Base-by-base conservation (phyloP, 2,113 vertebrate species). In the Cryptoleucopteryx plumbea region DNA sequence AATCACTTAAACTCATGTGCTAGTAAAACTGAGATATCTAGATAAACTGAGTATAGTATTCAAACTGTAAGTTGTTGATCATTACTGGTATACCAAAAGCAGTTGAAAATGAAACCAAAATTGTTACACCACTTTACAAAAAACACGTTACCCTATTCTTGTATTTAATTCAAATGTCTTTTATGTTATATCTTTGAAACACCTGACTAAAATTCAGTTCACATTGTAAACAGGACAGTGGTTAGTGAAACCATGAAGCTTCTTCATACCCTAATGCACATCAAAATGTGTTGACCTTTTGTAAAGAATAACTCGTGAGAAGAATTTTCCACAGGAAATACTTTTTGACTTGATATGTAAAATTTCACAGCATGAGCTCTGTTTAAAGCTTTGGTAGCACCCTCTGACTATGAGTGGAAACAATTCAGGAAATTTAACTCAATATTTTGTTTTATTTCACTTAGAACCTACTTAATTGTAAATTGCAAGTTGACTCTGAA, bases 241-340 rank as follows among this genome's bases (percentile, higher is more conserved):
- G 32, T 62, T 80, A 42, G 19, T 63, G 52, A 78, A 66, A 38
- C 31, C 36, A 19, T 55, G 61, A 82, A n/a, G 20, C 27, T 95
- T 94, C 66, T 79, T 84, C 42, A 47, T 84, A 59, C 85, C 13
- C 58, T 83, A 53, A 88, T 48, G 29, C 19, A 40, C 86, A 56
- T 89, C 93, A 85, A 73, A 96, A 83, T 45, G 23, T 40, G 27
- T 85, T 95, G 94, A 85, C 17, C 84, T 94, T 96, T 95, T 93
- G 40, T 72, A 66, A 72, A 92, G 73, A 94, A 47, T 92, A 92
- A 85, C 75, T 94, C 56, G 38, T 19, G 73, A 71, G 43, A 86
- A 92, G 31, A 96, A 84, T 93, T 97, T 97, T 96, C 91, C 92
- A 86, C 40, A 71, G 68, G 83, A 96, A 97, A 74, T 78, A 53